phyloP scores from a whole-genome alignment of 2,797 vertebrate genomes.

The Liparis tanakae region DNA sequence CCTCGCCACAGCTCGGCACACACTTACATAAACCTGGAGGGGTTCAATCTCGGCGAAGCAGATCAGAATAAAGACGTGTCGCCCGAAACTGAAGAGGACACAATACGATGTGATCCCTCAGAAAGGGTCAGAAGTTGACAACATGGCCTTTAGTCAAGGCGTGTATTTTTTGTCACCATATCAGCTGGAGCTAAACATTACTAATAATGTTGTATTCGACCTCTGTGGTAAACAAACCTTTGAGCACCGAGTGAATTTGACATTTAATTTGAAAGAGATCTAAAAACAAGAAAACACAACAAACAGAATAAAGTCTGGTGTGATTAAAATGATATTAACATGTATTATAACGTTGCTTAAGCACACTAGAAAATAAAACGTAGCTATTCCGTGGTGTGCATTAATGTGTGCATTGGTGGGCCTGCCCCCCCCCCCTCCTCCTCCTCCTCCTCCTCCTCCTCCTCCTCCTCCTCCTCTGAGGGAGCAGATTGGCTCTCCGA shows the following conservation, averaged over 20 bases:
- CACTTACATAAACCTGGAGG: not conserved
- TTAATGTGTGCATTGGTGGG: not conserved
- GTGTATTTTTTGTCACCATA: not conserved
- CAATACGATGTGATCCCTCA: not conserved
- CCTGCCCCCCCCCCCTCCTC: conserved; percentile 11
- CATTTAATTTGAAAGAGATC: not conserved
- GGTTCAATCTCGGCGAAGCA: not conserved
- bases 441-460: too few species aligned
- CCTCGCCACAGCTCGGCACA: not conserved
- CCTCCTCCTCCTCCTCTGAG: conserved; percentile 46
- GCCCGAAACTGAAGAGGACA: not conserved
- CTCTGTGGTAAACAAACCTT: not conserved
- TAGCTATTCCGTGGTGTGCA: not conserved
- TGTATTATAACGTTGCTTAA: not conserved
- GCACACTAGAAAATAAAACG: not conserved
- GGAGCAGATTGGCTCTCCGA: conserved; percentile 70
- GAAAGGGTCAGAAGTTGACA: not conserved
- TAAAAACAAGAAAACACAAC: not conserved
- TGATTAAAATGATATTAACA: not conserved
- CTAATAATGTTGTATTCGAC: not conserved
- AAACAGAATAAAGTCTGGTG: not conserved
- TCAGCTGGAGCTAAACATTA: not conserved
- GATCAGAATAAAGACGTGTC: not conserved
- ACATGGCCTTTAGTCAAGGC: too few species aligned
- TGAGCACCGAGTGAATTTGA: not conserved